phyloP scores from a whole-genome alignment of 2,797 vertebrate species.

The Muscicapa striata region DNA sequence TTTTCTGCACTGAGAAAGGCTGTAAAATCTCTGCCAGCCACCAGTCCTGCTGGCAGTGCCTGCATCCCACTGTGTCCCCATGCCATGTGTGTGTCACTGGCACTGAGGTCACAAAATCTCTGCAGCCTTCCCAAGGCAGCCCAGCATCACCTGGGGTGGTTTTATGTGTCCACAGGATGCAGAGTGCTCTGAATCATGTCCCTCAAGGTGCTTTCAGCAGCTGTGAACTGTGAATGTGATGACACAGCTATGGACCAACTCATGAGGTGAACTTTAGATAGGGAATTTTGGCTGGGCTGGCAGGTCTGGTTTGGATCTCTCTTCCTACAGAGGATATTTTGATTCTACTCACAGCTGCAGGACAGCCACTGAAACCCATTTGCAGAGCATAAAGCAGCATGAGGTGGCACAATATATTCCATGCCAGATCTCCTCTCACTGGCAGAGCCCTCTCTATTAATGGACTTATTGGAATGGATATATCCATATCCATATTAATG shows the following conservation, averaged over 20 bases:
- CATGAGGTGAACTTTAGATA: neutral
- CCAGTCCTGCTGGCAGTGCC: neutral
- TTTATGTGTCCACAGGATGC: neutral
- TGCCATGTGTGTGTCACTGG: neutral
- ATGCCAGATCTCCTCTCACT: neutral
- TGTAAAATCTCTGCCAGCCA: neutral
- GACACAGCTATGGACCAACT: too few species aligned
- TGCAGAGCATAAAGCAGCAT: neutral
- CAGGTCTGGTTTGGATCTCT: neutral
- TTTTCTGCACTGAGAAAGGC: neutral
- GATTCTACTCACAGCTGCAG: neutral
- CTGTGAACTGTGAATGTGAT: neutral
- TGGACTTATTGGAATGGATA: neutral
- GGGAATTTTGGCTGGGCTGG: neutral
- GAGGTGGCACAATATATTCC: neutral
- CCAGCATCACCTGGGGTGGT: rapidly evolving
- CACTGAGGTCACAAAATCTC: neutral
- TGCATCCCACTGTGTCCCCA: rapidly evolving
- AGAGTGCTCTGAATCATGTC: neutral
- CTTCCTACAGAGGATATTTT: neutral
- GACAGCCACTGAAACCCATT: neutral
- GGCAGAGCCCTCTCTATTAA: neutral
- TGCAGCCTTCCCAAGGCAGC: neutral
- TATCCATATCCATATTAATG: neutral
- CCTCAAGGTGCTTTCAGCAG: neutral